Evolutionary conservation across 2,797 vertebrate species (phyloP), one percentile per base, ranked within the genome.

Genomic region (Propithecus perrieri): DNA sequence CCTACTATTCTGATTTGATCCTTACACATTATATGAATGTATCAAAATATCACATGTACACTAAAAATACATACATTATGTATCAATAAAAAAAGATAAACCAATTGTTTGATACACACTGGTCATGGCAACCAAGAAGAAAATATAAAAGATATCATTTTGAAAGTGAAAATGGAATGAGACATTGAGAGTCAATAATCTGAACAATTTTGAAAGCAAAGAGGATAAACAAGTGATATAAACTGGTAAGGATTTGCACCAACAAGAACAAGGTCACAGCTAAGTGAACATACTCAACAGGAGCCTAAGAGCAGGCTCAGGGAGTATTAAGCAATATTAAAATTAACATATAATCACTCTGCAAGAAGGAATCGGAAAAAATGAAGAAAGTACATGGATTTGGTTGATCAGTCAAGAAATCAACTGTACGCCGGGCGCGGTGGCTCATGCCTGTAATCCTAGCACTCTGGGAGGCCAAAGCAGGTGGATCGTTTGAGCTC

Each of bases 161-260:
- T 89, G 6, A 94, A 94, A 55, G 0, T 85, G 33, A 69, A 91
- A 83, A 41, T 93, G 53, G 67, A 84, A 92, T 96, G 35, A 90
- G 59, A 72, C 59, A 65, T 84, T 80, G 30, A 43, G 26, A 95
- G 74, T 61, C 41, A 61, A 92, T 90, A 55, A n/a, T 96, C 41
- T 14, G 11, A 91, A 91, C 71, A 57, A 67, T 79, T 94, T 0
- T 74, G 69, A 86, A 96, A 91, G 38, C 67, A 89, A 92, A 95
- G 18, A 80, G 5, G 63, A 85, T 22, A 78, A 20, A 88, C 18
- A 95, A 85, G 8, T 26, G 4, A 89, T 35, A 84, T n/a, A 94
- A 79, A 90, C 72, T 78, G 67, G 59, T 71, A 55, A 74, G 30
- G 41, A 59, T 87, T 53, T 72, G 41, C 74, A 91, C 30, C 30